Base-by-base conservation (phyloP, 2,888 invertebrate genomes). In the Trachelus iudaicus region DNA sequence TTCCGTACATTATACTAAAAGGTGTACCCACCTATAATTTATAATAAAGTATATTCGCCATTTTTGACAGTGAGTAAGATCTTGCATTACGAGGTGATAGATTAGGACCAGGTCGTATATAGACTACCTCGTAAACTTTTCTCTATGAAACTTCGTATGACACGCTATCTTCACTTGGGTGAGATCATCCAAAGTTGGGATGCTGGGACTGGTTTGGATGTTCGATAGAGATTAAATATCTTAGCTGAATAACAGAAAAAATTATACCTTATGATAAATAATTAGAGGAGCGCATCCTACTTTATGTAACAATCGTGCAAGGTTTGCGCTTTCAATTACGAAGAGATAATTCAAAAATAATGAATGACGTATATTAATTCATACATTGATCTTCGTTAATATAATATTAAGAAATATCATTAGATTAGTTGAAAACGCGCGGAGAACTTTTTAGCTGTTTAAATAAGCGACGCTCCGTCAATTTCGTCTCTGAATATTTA, bases 141-240 rank as follows among this genome's bases (percentile, higher is more conserved):
- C 56, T 56, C 56, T 56, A 23, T 0, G 56, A 56, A 56, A 56
- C 23, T 56, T 56, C 2, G 23, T 56, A 9, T 23, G 56, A 9
- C 23, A 23, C 56, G 4, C 40, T 40, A 15, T 40, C 40, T 40
- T 40, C 69, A 68, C 56, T 69, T n/a, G 13, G 73, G 73, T 34
- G 71, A 73, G 69, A 68, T 30, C 56, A 23, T 34, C 12, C 34
- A 73, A 77, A 73, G 73, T 73, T 77, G 56, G 33, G 73, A 37
- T 73, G 31, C 13, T 37, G 33, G 37, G 30, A 76, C 13, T 71
- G 13, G 76, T 35, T 9, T 31, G 23, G 34, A 31, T 31, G 31
- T 23, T 73, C 23, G 37, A 37, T 23, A 40, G 34, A 76, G 40
- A 31, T 33, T 68, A 56, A 56, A 56, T 56, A 56, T 56, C 56